Percentiles rank a stretch among this genome's conserved stretches.
These are phyloP conservation scores for Drosophila nebulosa DNA, from an alignment of 1,140 invertebrate species.

Conservation along the genomic window DNA sequence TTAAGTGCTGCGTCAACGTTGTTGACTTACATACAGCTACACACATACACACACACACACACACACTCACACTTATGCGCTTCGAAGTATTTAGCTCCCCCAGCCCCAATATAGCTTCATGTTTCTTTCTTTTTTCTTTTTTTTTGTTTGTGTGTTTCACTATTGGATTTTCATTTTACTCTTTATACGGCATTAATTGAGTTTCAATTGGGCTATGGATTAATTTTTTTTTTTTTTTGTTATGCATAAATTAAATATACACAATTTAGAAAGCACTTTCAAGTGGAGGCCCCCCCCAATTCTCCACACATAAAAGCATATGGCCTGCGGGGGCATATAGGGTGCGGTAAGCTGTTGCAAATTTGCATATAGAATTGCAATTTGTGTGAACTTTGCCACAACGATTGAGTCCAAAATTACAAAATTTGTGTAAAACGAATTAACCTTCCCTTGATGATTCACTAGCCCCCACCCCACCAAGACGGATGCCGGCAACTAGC, in stretches of 20 bases:
- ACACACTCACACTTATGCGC: neutral
- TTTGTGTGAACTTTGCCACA: neutral
- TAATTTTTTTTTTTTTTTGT: constrained; percentile 47
- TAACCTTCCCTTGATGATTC: neutral
- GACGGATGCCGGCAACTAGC: too few species aligned
- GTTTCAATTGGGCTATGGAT: constrained; percentile 79
- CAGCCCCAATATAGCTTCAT: constrained; percentile 61
- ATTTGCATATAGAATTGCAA: neutral
- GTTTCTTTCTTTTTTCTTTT: constrained; percentile 30
- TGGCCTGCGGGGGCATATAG: constrained; percentile 19
- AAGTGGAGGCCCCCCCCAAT: constrained; percentile 42
- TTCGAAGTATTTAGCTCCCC: constrained; percentile 1
- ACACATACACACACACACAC: constrained; percentile 6
- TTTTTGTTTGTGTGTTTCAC: constrained; percentile 52
- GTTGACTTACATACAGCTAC: constrained; percentile 63
- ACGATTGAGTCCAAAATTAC: neutral
- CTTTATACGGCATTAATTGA: constrained; percentile 76
- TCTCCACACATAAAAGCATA: constrained; percentile 24
- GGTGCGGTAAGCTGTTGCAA: constrained; percentile 22
- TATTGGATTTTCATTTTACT: constrained; percentile 71
- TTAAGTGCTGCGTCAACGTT: constrained; percentile 78
- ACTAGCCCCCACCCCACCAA: too few species aligned
- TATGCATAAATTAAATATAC: constrained; percentile 78
- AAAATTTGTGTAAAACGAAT: neutral
- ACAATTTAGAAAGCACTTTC: constrained; percentile 77